Base-by-base conservation (phyloP, 2,113 vertebrate species). In the Sarotherodon lohbergeri region DNA sequence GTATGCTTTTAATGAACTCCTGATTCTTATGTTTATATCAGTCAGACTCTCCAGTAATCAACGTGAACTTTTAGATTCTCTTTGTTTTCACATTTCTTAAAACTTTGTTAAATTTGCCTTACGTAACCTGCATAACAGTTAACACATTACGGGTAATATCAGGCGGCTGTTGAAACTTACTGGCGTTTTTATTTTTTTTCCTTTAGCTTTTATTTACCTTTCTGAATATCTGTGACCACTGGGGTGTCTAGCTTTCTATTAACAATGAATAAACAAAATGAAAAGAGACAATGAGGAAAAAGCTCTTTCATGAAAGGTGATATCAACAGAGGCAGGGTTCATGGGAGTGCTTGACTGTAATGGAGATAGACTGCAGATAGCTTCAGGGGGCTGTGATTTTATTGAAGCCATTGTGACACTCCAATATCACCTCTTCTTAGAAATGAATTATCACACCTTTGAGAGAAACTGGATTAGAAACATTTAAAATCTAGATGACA, bases 341-440 rank as follows among this genome's bases (percentile, higher is more conserved):
- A 94, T 83, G 83, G 91, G 91, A 90, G 93, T 88, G 83, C 90
- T 94, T 91, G 93, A 95, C 91, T 94, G 86, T 96, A 96, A 96
- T 96, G 89, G 93, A 96, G 95, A 95, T 87, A 88, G 94, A 95
- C 95, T 92, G 93, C 88, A 92, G 94, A 94, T 93, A 89, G 96
- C 96, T 96, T 93, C 90, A 88, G 96, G 96, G 94, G 88, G 89
- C 83, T 91, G 81, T 85, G 85, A 94, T 94, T 93, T 96, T 95
- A 96, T 96, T 96, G 93, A 94, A 95, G 93, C 88, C 92, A 94
- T 94, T 89, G 90, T 91, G 87, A 92, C 92, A 93, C 90, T 94
- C 90, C 94, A 94, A 93, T 93, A 93, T 95, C 85, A 93, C 89
- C 91, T 90, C 88, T 87, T 91, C 93, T 91, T 90, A 90, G 90